Evolutionary conservation across 1,140 invertebrate genomes (phyloP).

Genomic region (Rhopalosiphum padi): DNA sequence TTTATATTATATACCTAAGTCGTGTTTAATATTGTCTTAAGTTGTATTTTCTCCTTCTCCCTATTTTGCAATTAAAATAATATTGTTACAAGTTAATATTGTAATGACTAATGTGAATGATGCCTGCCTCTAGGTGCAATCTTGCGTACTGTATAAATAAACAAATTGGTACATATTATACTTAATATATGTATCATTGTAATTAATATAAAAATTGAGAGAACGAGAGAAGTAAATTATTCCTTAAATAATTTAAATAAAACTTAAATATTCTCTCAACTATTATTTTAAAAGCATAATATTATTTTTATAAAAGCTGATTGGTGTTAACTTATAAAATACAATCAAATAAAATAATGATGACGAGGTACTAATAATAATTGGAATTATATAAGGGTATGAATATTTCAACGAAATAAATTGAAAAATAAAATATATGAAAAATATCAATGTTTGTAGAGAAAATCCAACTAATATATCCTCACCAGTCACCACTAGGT

Average conservation of each 20-base stretch:
- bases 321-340: too few species aligned
- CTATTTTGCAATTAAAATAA: background rate
- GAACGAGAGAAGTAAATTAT: background rate
- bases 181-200: background rate
- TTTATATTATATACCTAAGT: background rate
- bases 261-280: background rate
- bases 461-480: background rate
- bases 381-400: background rate
- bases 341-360: background rate
- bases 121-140: background rate
- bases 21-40: background rate
- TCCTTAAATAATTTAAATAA: background rate
- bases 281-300: background rate
- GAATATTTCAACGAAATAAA: background rate
- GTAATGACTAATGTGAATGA: background rate
- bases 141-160: background rate
- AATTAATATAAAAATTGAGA: background rate
- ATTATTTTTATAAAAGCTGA: background rate
- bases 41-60: background rate
- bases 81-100: constrained; percentile 6
- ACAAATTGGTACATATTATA: background rate
- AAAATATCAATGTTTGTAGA: background rate
- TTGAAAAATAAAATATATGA: background rate
- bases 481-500: too few species aligned
- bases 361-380: background rate